A percentile compares a stretch with the other conserved stretches of the same genome.
Conservation (phyloP, 1,140 invertebrate species). For the Leptinotarsa undecemlineata region DNA sequence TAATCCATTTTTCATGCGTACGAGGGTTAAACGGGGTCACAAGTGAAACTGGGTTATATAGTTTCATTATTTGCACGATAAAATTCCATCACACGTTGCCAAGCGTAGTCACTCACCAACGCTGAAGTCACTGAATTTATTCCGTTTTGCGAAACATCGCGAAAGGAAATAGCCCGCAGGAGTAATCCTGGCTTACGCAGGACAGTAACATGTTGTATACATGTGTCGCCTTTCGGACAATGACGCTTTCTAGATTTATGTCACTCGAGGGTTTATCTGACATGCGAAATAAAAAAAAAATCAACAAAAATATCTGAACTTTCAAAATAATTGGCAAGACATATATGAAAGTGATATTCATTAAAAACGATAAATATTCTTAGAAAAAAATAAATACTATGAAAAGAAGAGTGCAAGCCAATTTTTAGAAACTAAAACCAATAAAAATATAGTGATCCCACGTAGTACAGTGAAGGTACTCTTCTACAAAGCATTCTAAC, state of each 20-base stretch:
- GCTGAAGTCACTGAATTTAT: neutral
- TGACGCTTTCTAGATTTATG: neutral
- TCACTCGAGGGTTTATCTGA: neutral
- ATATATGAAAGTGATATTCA: too few relatives aligned
- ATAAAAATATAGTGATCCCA: too few relatives aligned
- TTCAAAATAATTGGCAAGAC: too few relatives aligned
- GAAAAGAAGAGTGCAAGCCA: too few relatives aligned
- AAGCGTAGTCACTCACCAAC: neutral
- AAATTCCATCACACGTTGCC: conserved; percentile 1
- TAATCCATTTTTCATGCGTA: neutral
- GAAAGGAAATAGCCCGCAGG: neutral
- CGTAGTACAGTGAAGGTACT: too few relatives aligned
- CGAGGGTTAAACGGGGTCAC: conserved; percentile 4
- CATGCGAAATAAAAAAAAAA: too few relatives aligned
- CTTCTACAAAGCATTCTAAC: too few relatives aligned
- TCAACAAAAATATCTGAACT: too few relatives aligned
- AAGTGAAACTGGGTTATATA: conserved; percentile 3
- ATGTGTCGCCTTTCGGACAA: neutral
- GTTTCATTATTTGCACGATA: conserved; percentile 1
- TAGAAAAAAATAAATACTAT: too few relatives aligned
- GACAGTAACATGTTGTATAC: neutral
- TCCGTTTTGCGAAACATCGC: neutral
- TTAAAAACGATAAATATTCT: too few relatives aligned
- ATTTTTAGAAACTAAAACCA: too few relatives aligned
- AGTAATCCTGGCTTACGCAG: neutral